phyloP scores from a whole-genome alignment of 2,113 vertebrate species.

The Ploceus nigricollis region DNA sequence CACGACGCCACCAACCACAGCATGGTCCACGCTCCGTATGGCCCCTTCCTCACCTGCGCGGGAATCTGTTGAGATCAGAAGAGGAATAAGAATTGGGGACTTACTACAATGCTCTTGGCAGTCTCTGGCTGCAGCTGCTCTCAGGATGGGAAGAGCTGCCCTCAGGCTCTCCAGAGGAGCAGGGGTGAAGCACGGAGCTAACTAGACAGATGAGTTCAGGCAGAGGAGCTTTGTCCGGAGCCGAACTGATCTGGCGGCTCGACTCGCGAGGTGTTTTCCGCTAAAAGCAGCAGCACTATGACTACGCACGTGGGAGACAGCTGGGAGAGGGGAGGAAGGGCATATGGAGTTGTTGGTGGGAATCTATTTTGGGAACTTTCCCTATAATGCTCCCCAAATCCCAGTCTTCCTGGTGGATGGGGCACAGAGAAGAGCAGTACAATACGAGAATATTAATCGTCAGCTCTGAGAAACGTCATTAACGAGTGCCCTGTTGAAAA shows the following conservation, averaged over 20 bases:
- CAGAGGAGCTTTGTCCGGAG: conserved; percentile 1
- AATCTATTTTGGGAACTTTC: background rate
- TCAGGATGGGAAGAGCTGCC: conserved; percentile 4
- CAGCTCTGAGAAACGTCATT: background rate
- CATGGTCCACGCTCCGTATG: conserved; percentile 90
- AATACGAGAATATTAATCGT: rapidly evolving
- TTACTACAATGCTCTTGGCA: rapidly evolving
- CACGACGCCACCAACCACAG: conserved; percentile 96
- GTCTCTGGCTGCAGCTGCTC: conserved; percentile 23
- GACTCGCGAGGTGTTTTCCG: background rate
- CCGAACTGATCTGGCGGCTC: conserved; percentile 23
- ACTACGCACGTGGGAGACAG: background rate
- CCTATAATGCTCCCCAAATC: background rate
- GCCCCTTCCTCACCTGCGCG: conserved; percentile 88
- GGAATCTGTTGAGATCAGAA: conserved; percentile 83
- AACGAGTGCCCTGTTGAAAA: background rate
- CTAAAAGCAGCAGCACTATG: background rate
- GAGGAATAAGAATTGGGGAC: conserved; percentile 45
- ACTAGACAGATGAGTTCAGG: conserved; percentile 43
- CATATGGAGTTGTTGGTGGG: background rate
- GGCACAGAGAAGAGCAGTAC: background rate
- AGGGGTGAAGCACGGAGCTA: conserved; percentile 6
- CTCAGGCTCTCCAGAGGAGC: conserved; percentile 4
- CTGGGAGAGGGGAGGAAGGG: background rate
- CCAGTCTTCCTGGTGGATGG: background rate